Percentiles rank a stretch among this genome's conserved stretches.
Evolutionary conservation across 2,797 vertebrate genomes (phyloP).

Genomic region (Sebastes baramenuke): DNA sequence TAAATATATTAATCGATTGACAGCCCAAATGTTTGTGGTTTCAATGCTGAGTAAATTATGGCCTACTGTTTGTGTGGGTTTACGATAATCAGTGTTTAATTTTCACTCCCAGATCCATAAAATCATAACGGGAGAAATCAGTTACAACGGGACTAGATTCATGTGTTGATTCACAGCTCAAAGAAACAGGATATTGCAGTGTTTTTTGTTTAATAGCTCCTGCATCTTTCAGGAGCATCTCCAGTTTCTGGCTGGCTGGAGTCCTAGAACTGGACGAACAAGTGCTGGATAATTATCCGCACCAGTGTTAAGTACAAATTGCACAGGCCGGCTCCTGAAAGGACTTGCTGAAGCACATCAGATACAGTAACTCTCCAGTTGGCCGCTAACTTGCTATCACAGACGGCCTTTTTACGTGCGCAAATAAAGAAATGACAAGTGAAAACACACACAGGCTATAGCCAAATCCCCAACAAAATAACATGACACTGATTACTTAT

Average conservation of each 20-base stretch:
- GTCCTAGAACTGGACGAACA: conserved; percentile 72
- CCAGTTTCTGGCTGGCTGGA: conserved; percentile 77
- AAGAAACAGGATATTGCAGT: conserved; percentile 70
- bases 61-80: background rate
- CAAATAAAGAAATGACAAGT: conserved; percentile 7
- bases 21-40: background rate
- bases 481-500: conserved; percentile 31
- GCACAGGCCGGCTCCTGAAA: conserved; percentile 70
- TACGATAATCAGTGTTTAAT: background rate
- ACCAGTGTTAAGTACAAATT: conserved; percentile 85
- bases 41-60: background rate
- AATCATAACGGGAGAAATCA: conserved; percentile 26
- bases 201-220: conserved; percentile 83
- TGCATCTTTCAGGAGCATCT: conserved; percentile 83
- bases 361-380: conserved; percentile 46
- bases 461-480: conserved; percentile 15
- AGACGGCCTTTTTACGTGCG: background rate
- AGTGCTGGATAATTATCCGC: conserved; percentile 79
- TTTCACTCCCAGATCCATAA: conserved; percentile 14
- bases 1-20: too few species aligned
- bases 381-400: conserved; percentile 29
- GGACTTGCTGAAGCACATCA: conserved; percentile 73
- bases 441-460: background rate
- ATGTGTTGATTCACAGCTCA: conserved; percentile 72
- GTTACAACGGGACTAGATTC: conserved; percentile 18